Percentiles rank a stretch among this genome's conserved stretches.
phyloP scores from a whole-genome alignment of 2,113 vertebrate species.

The Entosphenus tridentatus region DNA sequence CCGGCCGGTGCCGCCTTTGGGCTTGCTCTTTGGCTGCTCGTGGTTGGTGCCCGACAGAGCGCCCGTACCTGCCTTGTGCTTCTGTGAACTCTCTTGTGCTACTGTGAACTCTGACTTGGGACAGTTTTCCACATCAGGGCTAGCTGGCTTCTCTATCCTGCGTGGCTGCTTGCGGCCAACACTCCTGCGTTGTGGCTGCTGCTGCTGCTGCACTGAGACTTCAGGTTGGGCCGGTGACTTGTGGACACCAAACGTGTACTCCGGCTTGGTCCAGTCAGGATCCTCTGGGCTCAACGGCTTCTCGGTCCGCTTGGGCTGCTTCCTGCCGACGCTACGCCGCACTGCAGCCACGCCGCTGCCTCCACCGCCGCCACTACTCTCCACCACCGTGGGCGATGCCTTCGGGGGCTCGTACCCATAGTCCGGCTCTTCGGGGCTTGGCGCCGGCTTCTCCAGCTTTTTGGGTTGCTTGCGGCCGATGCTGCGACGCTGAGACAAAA shows the following conservation, averaged over 20 bases:
- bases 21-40: conserved; percentile 51
- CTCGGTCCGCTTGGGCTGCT: conserved; percentile 81
- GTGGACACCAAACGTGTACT: background rate
- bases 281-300: conserved; percentile 56
- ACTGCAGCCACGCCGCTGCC: background rate
- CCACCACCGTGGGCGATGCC: background rate
- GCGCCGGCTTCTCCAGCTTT: conserved; percentile 54
- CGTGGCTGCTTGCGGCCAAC: conserved; percentile 88
- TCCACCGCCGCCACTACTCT: background rate
- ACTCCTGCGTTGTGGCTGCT: conserved; percentile 23
- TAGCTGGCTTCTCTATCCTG: conserved; percentile 58
- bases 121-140: conserved; percentile 39
- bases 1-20: conserved; percentile 52
- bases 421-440: background rate
- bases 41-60: conserved; percentile 14
- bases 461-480: conserved; percentile 89
- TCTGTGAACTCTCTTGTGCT: background rate
- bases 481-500: conserved; percentile 30
- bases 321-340: conserved; percentile 62
- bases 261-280: conserved; percentile 13
- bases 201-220: too few species aligned
- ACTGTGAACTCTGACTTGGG: background rate
- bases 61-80: background rate
- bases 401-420: background rate
- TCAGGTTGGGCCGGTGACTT: too few species aligned